Percentiles rank a stretch among this genome's conserved stretches.
Conservation (phyloP, 37 sponge, comb jelly and placozoan species). For the Beroe forskalii region DNA sequence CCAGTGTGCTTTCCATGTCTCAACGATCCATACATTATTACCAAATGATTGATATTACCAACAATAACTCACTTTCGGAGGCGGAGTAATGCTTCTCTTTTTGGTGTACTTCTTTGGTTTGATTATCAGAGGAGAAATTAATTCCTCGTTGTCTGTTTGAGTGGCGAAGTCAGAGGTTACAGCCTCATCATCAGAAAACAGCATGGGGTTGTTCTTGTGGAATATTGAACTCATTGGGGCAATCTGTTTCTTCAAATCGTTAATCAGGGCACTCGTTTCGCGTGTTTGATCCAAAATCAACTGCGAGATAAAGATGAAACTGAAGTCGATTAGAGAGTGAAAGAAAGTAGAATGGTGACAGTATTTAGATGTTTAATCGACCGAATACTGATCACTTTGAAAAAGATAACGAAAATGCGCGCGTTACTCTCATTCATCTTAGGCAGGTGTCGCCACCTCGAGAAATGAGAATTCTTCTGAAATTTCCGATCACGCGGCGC, state of each 20-base stretch:
- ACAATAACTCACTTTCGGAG: too few species aligned
- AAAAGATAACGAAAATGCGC: too few species aligned
- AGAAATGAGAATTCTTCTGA: too few species aligned
- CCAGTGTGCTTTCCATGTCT: too few species aligned
- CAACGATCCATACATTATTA: too few species aligned
- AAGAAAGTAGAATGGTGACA: background rate
- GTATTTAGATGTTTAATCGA: background rate
- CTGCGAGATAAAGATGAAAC: too few species aligned
- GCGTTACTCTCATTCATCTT: too few species aligned
- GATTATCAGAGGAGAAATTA: background rate
- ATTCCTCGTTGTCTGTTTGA: background rate
- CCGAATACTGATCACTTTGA: too few species aligned
- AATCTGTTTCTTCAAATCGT: background rate
- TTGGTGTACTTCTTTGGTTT: constrained; percentile 2
- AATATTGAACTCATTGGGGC: background rate
- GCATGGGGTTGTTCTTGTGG: background rate
- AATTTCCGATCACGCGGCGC: too few species aligned
- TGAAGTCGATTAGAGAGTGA: too few species aligned
- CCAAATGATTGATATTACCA: too few species aligned
- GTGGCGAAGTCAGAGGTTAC: background rate
- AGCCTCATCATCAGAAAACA: constrained; percentile 22
- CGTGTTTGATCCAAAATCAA: background rate
- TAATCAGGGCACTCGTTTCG: background rate
- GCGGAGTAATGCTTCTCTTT: background rate
- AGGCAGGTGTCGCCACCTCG: too few species aligned